These are phyloP conservation scores for Naja naja DNA, from an alignment of 2,113 vertebrate species.

Conservation along the genomic window DNA sequence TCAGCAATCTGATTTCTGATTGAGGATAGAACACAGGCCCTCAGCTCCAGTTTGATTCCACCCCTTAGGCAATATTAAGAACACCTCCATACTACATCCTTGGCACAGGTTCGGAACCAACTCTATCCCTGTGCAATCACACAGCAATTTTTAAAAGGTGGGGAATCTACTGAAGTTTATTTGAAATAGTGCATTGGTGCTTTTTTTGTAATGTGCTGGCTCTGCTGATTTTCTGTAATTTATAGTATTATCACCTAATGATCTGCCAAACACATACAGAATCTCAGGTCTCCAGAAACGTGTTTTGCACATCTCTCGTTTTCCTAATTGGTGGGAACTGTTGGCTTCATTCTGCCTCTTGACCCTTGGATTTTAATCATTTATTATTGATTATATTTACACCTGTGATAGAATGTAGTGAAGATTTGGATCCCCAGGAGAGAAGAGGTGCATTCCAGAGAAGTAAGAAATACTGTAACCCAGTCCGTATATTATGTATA, in stretches of 20 bases:
- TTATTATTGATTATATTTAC: not conserved
- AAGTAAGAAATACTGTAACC: not conserved
- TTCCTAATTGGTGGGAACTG: not conserved
- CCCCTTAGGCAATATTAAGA: not conserved
- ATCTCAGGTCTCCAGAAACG: not conserved
- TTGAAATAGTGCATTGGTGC: not conserved
- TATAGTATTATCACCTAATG: not conserved
- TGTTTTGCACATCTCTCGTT: not conserved
- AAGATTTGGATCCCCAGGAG: not conserved
- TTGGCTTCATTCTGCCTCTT: constrained; percentile 6
- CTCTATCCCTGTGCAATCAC: not conserved
- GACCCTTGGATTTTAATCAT: not conserved
- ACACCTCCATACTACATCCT: not conserved
- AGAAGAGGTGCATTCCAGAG: not conserved
- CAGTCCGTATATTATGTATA: not conserved
- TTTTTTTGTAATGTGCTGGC: not conserved
- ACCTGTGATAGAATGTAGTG: not conserved
- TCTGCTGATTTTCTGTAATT: not conserved
- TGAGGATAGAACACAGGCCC: not conserved
- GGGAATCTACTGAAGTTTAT: not conserved
- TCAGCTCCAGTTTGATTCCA: not conserved
- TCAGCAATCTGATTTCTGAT: not conserved
- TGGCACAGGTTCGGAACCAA: not conserved
- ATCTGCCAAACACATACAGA: not conserved
- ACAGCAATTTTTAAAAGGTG: not conserved